Conservation (phyloP, 2,113 vertebrate species). For the Climacteris rufus region DNA sequence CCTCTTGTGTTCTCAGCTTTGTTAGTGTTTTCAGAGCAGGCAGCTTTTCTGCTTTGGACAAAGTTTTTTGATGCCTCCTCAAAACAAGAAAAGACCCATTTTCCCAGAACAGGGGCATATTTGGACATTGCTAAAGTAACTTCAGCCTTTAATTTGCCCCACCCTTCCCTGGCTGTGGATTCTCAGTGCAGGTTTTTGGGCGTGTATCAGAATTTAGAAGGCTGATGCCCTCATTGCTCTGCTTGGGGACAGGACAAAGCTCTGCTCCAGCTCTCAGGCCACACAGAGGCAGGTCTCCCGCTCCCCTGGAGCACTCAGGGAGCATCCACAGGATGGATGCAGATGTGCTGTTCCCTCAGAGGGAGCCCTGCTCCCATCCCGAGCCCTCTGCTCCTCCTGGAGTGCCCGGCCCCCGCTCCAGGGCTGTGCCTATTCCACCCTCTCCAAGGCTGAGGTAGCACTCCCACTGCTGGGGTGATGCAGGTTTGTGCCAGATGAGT, state of each 20-base stretch:
- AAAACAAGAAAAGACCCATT: not conserved
- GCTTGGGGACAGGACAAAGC: not conserved
- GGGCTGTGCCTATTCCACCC: not conserved
- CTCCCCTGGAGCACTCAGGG: not conserved
- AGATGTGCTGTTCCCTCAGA: not conserved
- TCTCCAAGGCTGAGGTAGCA: not conserved
- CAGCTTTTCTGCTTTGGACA: not conserved
- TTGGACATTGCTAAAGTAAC: not conserved
- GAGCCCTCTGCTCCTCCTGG: not conserved
- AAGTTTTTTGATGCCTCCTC: not conserved
- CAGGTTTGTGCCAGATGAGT: not conserved
- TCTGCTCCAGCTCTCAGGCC: not conserved
- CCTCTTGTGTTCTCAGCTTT: not conserved
- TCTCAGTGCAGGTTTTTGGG: not conserved
- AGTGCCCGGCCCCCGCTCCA: fast-evolving
- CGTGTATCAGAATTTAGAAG: not conserved
- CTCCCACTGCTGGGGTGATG: slow-evolving; percentile 47
- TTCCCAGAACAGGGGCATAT: not conserved
- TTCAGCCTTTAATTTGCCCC: not conserved
- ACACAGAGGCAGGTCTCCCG: not conserved
- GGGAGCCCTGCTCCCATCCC: not conserved
- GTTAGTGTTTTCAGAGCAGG: not conserved
- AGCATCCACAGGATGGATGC: not conserved
- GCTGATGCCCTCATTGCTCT: not conserved
- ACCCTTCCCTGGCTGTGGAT: not conserved